phyloP scores from a whole-genome alignment of 2,797 vertebrate species.

The Syndactyla subalaris region DNA sequence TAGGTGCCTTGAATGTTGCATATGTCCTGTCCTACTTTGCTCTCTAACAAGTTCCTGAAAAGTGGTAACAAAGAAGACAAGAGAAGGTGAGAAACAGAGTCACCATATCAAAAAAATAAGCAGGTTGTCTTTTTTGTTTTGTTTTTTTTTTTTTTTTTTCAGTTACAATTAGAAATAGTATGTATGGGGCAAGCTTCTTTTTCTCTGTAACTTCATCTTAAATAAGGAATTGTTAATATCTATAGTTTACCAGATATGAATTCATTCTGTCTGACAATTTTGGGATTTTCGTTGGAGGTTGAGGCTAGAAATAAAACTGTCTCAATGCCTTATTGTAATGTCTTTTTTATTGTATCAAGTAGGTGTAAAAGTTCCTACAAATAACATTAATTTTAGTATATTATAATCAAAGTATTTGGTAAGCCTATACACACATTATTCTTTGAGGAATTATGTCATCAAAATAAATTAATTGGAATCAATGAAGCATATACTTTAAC shows the following conservation, averaged over 20 bases:
- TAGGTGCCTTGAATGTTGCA: not conserved
- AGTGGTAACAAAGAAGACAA: not conserved
- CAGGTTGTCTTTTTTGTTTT: not conserved
- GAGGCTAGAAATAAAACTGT: not conserved
- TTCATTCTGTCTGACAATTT: not conserved
- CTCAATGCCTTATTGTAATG: not conserved
- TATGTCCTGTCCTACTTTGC: not conserved
- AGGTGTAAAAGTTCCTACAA: not conserved
- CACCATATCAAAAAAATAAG: not conserved
- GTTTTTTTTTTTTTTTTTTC: not conserved
- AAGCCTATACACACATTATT: not conserved
- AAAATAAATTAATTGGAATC: conserved; percentile 36
- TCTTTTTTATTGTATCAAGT: not conserved
- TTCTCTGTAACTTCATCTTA: not conserved
- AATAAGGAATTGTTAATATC: not conserved
- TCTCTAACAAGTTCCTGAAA: not conserved
- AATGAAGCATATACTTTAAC: not conserved
- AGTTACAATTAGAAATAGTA: not conserved
- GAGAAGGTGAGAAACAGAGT: not conserved
- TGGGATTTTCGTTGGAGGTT: not conserved
- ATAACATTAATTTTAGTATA: not conserved
- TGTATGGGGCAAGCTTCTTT: not conserved
- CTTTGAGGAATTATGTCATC: not conserved
- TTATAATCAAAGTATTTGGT: not conserved
- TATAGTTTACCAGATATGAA: not conserved